Conservation (phyloP, 2,797 vertebrate genomes). For the Pteronotus mesoamericanus region DNA sequence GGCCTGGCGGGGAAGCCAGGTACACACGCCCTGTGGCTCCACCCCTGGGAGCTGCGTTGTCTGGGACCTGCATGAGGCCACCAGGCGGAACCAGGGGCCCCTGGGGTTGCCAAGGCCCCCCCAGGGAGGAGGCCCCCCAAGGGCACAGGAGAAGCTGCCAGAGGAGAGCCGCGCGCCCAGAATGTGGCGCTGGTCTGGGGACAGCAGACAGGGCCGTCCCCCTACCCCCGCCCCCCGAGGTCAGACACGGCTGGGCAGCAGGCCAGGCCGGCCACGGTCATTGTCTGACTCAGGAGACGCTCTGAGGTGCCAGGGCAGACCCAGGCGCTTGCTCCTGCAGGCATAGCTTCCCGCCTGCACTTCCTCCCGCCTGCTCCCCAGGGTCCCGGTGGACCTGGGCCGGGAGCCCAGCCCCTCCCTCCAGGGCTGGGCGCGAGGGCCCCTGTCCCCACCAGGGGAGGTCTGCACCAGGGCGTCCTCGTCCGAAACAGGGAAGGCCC, state of each 20-base stretch:
- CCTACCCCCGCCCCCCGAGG: neutral
- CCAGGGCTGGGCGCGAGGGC: too few relatives aligned
- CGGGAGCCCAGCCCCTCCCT: neutral
- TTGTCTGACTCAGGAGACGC: neutral
- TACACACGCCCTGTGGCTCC: fast-evolving
- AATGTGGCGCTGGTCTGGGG: neutral
- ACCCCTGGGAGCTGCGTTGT: neutral
- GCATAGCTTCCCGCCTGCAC: neutral
- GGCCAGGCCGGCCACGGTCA: neutral
- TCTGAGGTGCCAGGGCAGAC: neutral
- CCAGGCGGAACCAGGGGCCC: neutral
- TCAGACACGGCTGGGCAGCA: neutral
- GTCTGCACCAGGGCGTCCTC: neutral
- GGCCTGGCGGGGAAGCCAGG: neutral
- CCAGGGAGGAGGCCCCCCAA: neutral
- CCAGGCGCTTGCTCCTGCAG: neutral
- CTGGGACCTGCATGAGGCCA: neutral
- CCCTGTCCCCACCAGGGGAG: neutral
- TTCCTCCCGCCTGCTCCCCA: neutral
- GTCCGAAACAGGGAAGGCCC: too few relatives aligned
- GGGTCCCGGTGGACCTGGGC: neutral
- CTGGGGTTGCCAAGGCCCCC: neutral
- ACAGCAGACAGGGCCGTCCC: fast-evolving
- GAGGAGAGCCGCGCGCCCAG: neutral
- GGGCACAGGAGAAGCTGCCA: neutral